phyloP scores from a whole-genome alignment of 2,888 invertebrate genomes.

The Oligia latruncula region DNA sequence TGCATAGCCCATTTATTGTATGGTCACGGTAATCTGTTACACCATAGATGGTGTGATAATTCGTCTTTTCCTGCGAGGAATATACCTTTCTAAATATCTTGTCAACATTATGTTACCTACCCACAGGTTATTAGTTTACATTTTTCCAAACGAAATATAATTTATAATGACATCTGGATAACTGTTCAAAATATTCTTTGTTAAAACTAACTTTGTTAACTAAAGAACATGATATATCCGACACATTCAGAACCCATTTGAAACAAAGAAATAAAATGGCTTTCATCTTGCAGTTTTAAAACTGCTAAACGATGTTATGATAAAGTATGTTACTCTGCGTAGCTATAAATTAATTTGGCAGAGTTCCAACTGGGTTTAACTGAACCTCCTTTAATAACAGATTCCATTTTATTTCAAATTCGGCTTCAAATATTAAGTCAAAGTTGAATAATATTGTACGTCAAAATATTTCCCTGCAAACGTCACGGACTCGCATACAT shows the following conservation, averaged over 20 bases:
- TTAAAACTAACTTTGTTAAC: neutral
- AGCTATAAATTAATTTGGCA: slow-evolving; percentile 63
- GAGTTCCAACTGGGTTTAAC: slow-evolving; percentile 50
- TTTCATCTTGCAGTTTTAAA: slow-evolving; percentile 34
- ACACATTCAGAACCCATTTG: slow-evolving; percentile 19
- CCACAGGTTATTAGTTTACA: neutral
- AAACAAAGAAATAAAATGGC: slow-evolving; percentile 38
- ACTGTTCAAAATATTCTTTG: neutral
- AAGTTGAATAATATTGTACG: slow-evolving; percentile 21
- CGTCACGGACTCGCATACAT: neutral
- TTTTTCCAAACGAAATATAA: neutral
- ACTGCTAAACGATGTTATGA: slow-evolving; percentile 62
- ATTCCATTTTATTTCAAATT: slow-evolving; percentile 43
- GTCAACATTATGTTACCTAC: neutral
- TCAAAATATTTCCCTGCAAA: neutral
- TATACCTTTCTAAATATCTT: neutral
- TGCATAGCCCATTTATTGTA: slow-evolving; percentile 3
- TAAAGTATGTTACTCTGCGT: slow-evolving; percentile 60
- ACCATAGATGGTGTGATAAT: neutral
- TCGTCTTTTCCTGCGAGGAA: neutral
- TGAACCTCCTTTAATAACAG: slow-evolving; percentile 40
- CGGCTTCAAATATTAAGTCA: slow-evolving; percentile 31
- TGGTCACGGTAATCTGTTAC: slow-evolving; percentile 7
- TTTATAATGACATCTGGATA: neutral
- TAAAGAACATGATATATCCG: slow-evolving; percentile 1